Conservation (phyloP, 2,797 vertebrate genomes). For the Cossypha niveicapilla region DNA sequence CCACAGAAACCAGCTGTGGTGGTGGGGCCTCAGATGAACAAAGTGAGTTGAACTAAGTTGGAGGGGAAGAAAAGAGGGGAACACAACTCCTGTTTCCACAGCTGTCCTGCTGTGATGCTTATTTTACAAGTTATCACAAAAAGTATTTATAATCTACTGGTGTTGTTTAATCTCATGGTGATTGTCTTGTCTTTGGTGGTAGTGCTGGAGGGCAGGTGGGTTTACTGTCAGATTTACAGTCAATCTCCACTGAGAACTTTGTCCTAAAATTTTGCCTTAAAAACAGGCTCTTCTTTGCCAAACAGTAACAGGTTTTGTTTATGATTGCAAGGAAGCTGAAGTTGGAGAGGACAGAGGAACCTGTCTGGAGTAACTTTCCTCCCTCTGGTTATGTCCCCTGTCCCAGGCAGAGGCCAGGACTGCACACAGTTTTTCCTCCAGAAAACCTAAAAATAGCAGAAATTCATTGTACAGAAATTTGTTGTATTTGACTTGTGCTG, state of each 20-base stretch:
- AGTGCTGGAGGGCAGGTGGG: rapidly evolving
- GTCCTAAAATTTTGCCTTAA: not conserved
- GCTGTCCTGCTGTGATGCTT: not conserved
- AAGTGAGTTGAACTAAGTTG: not conserved
- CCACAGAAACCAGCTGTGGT: not conserved
- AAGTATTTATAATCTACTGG: not conserved
- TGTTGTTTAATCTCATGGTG: not conserved
- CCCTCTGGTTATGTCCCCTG: not conserved
- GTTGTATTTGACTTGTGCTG: rapidly evolving
- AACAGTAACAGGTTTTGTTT: not conserved
- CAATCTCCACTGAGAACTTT: not conserved
- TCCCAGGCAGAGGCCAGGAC: not conserved
- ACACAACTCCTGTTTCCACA: rapidly evolving
- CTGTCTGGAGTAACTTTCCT: not conserved
- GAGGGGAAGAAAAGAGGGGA: not conserved
- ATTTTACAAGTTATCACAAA: not conserved
- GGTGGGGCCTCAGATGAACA: not conserved
- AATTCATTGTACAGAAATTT: not conserved
- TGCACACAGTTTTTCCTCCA: not conserved
- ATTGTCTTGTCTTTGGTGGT: not conserved
- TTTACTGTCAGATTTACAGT: not conserved
- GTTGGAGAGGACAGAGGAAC: not conserved
- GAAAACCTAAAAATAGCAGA: not conserved
- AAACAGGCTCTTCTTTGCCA: not conserved
- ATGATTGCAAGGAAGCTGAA: not conserved